Base-by-base conservation (phyloP, 2,113 vertebrate genomes). In the Urocynchramus pylzowi region DNA sequence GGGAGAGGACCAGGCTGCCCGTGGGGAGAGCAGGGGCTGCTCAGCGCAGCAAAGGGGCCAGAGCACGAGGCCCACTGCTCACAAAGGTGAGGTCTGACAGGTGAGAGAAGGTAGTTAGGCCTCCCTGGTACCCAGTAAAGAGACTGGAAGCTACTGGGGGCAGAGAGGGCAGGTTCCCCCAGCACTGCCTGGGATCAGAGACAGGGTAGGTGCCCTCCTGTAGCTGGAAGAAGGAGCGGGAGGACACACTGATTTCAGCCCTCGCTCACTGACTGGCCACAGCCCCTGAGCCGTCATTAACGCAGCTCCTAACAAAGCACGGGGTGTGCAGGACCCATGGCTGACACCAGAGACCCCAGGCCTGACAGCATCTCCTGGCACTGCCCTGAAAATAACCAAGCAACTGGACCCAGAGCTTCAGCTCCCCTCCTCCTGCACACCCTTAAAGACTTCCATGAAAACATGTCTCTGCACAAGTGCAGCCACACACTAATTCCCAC, bases 321-420 rank as follows among this genome's bases (percentile, higher is more conserved):
- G 0, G 54, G 44, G 8, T 4, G 52, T 6, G 69, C 39, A 11
- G 47, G 15, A 33, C 23, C 70, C 11, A 1, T 1, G 10, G 39
- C 30, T 9, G 5, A 31, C 7, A 6, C 20, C 6, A 3, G 47
- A 11, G 1, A 30, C 26, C 52, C 33, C 0, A 0, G 28, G 7
- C 2, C 97, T 8, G 31, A 21, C 23, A 18, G 70, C 10, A 2
- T 2, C 18, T 80, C 70, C 92, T 77, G 95, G 27, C 67, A 87
- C 97, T 73, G 64, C 44, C 94, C 97, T 94, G 96, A 77, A 87
- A 97, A 97, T 85, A 93, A 69, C 96, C 89, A 93, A 91, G 97
- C 96, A 96, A 92, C 95, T 87, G 97, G 93, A 95, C 95, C 67
- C 97, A 97, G 98, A 98, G 97, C 98, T 97, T 97, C 92, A 95